Conservation (phyloP, 2,113 vertebrate species). For the Hyla sarda region DNA sequence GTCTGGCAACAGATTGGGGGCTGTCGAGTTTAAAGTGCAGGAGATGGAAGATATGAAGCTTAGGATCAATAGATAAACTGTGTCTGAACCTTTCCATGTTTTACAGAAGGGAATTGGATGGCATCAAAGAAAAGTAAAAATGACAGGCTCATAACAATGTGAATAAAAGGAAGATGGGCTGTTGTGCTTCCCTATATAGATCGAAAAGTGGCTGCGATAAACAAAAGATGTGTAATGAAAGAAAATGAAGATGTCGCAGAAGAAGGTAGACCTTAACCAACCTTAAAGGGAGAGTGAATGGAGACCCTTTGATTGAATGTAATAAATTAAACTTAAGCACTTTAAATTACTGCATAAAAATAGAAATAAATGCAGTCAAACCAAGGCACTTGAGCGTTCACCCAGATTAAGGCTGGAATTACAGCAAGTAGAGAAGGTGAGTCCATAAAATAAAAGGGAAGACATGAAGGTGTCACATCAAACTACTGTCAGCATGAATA, state of each 20-base stretch:
- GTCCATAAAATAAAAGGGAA: not conserved
- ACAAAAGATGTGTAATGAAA: constrained; percentile 14
- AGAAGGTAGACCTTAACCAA: not conserved
- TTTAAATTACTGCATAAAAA: not conserved
- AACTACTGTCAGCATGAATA: constrained; percentile 9
- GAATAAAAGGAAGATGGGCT: constrained; percentile 18
- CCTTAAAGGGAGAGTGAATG: not conserved
- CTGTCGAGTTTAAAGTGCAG: not conserved
- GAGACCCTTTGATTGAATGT: constrained; percentile 4
- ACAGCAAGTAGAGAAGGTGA: not conserved
- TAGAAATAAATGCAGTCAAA: not conserved
- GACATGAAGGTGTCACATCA: not conserved
- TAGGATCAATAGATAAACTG: constrained; percentile 34
- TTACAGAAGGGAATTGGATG: constrained; percentile 27
- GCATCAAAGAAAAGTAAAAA: constrained; percentile 38
- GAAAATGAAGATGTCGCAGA: not conserved
- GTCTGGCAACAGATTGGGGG: not conserved
- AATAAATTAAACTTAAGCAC: constrained; percentile 4
- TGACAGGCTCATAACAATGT: constrained; percentile 28
- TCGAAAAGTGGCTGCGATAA: not conserved
- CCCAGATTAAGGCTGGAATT: not conserved
- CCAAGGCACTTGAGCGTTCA: not conserved
- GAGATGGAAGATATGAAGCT: not conserved
- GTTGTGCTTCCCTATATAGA: constrained; percentile 33
- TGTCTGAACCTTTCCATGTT: constrained; percentile 29